Base-by-base conservation (phyloP, 2,888 invertebrate species). In the Patella pellucida region DNA sequence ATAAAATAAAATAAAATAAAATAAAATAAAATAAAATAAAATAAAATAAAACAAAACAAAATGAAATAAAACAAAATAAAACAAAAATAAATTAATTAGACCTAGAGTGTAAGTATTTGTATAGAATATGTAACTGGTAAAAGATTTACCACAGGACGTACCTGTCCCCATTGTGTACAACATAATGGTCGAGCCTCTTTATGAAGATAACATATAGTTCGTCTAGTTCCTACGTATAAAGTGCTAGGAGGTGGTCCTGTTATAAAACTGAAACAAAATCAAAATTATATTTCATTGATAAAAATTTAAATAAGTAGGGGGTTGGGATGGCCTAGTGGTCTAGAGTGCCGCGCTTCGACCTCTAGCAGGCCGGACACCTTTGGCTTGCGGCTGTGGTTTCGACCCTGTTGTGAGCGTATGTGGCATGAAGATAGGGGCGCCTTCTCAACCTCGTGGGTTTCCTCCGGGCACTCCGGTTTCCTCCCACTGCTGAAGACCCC, bases 161-260 rank as follows among this genome's bases (percentile, higher is more conserved):
- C 94, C 93, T 96, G 96, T 73, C 97, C 96, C 85, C 99, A 93
- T 91, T 97, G 96, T 84, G 98, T 94, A 90, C 98, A 99, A 91
- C 98, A 99, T 16, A 97, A 93, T 3, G 96, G 96, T 89, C 98
- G 96, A 92, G 97, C 97, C 91, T 97, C 96, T 91, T 96, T 96
- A 85, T 98, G 93, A 87, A 98, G 94, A 91, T 97, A 97, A 91
- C 98, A 98, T 69, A 98, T 93, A 11, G 97, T 98, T 19, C 97
- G 97, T 89, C 97, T 97, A 70, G 98, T 97, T 82, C 98, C 98
- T 86, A 98, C 97, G 92, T 97, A 98, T 15, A 98, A 97, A 68
- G 97, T 96, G 16, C 97, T 97, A 31, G 98, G 98, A 12, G 88
- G 86, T 54, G 85, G 82, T 4, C 86, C 86, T 31, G 78, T 81